Percentiles rank a stretch among this genome's conserved stretches.
phyloP scores from a whole-genome alignment of 2,113 vertebrate genomes.

The Mugil cephalus region DNA sequence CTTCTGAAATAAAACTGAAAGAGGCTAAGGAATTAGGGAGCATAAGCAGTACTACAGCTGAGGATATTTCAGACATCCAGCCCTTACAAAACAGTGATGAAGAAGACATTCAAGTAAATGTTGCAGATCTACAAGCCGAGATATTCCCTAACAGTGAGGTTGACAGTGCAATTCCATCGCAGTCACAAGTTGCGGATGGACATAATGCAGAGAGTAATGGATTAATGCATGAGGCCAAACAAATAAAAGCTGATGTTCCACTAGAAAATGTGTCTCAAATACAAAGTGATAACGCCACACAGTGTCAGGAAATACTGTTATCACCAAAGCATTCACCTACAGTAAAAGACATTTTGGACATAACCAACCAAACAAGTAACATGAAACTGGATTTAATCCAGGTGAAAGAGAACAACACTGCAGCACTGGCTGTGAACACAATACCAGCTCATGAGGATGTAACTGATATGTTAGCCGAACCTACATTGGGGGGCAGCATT shows the following conservation, averaged over 20 bases:
- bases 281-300: conserved; percentile 7
- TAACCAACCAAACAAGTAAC: conserved; percentile 9
- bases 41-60: background rate
- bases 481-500: conserved; percentile 23
- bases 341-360: background rate
- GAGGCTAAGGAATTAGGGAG: background rate
- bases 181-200: background rate
- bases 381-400: conserved; percentile 17
- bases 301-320: conserved; percentile 1
- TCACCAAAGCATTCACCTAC: background rate
- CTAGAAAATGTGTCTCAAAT: background rate
- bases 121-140: background rate
- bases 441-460: conserved; percentile 31
- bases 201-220: background rate
- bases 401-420: conserved; percentile 18
- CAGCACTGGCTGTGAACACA: background rate
- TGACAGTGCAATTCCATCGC: background rate
- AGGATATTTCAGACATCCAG: conserved; percentile 17
- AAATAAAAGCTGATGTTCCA: background rate
- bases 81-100: background rate
- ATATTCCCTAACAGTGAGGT: background rate
- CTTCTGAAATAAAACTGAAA: conserved; percentile 12
- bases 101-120: background rate
- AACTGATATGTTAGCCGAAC: conserved; percentile 48
- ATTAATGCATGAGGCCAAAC: conserved; percentile 2